Evolutionary conservation across 2,113 vertebrate species (phyloP).

Genomic region (Hemicordylus capensis): DNA sequence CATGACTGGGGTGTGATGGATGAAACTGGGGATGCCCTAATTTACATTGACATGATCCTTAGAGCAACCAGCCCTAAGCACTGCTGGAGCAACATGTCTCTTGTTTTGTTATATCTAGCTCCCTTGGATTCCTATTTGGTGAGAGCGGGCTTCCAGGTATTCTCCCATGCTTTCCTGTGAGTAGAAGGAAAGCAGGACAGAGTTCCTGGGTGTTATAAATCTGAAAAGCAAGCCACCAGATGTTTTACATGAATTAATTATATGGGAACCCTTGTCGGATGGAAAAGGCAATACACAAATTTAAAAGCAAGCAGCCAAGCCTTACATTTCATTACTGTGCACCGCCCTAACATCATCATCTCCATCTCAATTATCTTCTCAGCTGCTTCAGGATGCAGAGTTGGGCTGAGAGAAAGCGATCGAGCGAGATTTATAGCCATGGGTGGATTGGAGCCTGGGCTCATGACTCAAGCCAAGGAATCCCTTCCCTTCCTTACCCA

Average conservation of each 20-base stretch:
- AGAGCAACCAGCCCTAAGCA: no score
- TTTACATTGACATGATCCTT: no score
- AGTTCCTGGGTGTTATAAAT: neutral
- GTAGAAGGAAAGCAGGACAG: no score
- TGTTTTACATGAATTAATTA: neutral
- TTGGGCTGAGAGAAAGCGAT: neutral
- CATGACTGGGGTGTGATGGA: no score
- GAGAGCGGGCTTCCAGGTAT: no score
- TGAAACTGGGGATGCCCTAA: no score
- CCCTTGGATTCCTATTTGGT: no score
- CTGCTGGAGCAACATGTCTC: no score
- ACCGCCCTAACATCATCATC: neutral
- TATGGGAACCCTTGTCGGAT: no score
- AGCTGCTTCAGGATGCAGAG: neutral
- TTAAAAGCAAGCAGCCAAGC: neutral
- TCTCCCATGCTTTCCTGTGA: no score
- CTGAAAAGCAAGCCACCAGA: neutral
- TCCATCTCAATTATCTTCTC: neutral
- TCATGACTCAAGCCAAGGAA: conserved; percentile 44
- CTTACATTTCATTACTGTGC: neutral
- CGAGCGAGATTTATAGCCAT: neutral
- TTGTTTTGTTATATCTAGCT: no score
- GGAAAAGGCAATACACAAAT: neutral
- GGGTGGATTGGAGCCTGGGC: conserved; percentile 6
- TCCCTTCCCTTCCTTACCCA: conserved; percentile 48